Evolutionary conservation across 1,140 invertebrate genomes (phyloP).

Genomic region (Drosophila ambigua): DNA sequence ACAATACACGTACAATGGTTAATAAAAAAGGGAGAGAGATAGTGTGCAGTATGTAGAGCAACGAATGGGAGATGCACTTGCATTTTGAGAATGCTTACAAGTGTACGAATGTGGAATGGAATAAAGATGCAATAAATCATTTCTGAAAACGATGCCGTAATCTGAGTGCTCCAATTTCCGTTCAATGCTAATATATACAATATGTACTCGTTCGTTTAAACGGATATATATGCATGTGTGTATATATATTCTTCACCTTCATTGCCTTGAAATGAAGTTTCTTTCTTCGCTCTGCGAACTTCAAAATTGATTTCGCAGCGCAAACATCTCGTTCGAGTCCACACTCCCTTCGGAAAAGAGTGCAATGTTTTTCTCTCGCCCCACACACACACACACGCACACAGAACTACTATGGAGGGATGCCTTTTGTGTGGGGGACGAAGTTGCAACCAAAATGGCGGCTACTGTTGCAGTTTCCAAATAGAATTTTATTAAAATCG

Average conservation of each 20-base stretch:
- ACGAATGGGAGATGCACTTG: conserved; percentile 3
- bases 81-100: no score
- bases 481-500: conserved; percentile 83
- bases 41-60: no score
- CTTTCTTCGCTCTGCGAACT: neutral
- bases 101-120: no score
- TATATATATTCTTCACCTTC: no score
- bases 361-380: neutral
- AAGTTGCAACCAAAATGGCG: conserved; percentile 46
- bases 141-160: no score
- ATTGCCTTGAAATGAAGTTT: conserved; percentile 1
- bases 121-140: no score
- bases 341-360: conserved; percentile 5
- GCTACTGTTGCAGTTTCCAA: conserved; percentile 57
- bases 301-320: conserved; percentile 17
- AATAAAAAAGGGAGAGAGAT: no score
- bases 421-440: conserved; percentile 22
- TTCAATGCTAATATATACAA: neutral
- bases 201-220: neutral
- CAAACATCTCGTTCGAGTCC: neutral
- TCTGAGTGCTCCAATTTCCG: no score
- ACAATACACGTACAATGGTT: no score
- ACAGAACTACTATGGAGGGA: neutral
- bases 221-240: neutral
- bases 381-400: conserved; percentile 21